Evolutionary conservation across 2,888 invertebrate species (phyloP).

Genomic region (Thyatira batis): DNA sequence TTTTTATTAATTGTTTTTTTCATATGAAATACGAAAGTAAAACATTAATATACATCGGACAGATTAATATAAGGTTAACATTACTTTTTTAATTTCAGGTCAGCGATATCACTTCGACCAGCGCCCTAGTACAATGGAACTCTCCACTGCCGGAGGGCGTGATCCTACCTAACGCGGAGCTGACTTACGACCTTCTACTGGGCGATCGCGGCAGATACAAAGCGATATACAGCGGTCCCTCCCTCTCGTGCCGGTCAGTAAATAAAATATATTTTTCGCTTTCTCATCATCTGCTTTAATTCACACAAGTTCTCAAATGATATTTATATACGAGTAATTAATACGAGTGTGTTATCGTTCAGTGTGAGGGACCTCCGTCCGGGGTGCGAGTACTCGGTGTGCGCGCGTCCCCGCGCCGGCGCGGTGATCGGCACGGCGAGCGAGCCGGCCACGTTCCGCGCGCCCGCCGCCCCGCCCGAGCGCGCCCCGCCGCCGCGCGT

Average conservation of each 20-base stretch:
- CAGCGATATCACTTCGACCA: conserved; percentile 90
- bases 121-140: conserved; percentile 93
- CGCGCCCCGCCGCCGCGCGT: conserved; percentile 88
- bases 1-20: too few species aligned
- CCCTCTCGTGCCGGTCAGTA: conserved; percentile 86
- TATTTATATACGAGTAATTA: neutral
- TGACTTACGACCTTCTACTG: conserved; percentile 91
- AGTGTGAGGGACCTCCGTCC: conserved; percentile 92
- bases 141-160: conserved; percentile 81
- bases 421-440: conserved; percentile 84
- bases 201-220: conserved; percentile 93
- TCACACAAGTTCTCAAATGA: neutral
- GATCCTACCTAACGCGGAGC: conserved; percentile 75
- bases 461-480: conserved; percentile 91
- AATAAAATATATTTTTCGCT: neutral
- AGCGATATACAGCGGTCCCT: conserved; percentile 90
- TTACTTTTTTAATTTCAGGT: conserved; percentile 81
- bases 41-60: too few species aligned
- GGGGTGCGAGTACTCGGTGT: conserved; percentile 93
- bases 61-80: neutral
- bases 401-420: conserved; percentile 86
- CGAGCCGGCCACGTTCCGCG: conserved; percentile 90
- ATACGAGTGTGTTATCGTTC: conserved; percentile 12
- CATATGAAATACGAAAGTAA: too few species aligned
- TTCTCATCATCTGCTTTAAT: neutral